These are phyloP conservation scores for Adineta ricciae DNA, from an alignment of 2,888 invertebrate species.

Conservation along the genomic window DNA sequence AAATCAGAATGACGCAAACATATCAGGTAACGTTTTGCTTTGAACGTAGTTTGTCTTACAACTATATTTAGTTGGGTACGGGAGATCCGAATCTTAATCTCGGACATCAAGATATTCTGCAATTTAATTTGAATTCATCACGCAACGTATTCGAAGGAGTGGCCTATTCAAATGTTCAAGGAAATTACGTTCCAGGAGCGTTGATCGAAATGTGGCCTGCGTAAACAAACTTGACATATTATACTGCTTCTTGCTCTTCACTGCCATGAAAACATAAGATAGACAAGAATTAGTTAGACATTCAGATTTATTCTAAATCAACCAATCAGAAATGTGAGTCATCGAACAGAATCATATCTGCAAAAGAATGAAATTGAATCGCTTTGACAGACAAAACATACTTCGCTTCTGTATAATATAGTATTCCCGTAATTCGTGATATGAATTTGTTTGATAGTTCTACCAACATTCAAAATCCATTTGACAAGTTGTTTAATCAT, in stretches of 20 bases:
- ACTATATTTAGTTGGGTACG: neutral
- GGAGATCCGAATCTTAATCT: neutral
- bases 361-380: too few relatives aligned
- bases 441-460: too few relatives aligned
- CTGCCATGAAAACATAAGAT: too few relatives aligned
- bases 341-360: too few relatives aligned
- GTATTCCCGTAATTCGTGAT: too few relatives aligned
- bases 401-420: too few relatives aligned
- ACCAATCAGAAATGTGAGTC: too few relatives aligned
- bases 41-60: neutral
- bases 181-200: neutral
- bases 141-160: neutral
- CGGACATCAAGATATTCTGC: neutral
- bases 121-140: neutral
- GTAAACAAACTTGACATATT: neutral
- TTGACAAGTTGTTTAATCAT: too few relatives aligned
- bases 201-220: neutral
- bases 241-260: neutral
- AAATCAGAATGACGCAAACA: neutral
- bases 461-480: too few relatives aligned
- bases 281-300: too few relatives aligned
- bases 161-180: neutral
- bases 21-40: neutral
- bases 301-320: too few relatives aligned
- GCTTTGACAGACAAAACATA: too few relatives aligned